phyloP scores from a whole-genome alignment of 2,888 invertebrate species.

The Pyralis farinalis region DNA sequence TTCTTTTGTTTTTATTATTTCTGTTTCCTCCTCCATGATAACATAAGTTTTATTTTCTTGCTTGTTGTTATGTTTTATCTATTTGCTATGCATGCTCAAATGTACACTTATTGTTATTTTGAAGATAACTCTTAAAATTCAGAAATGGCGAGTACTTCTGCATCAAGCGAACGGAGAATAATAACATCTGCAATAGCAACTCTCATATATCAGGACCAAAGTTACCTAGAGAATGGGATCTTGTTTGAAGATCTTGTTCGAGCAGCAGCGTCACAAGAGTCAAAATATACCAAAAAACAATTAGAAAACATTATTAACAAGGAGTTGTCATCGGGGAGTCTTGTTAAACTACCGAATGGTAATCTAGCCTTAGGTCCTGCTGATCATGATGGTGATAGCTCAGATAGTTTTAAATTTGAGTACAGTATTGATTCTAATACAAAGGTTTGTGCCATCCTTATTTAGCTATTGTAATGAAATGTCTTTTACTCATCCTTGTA shows the following conservation, averaged over 20 bases:
- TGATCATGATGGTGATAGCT: slow-evolving; percentile 79
- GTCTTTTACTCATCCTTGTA: no score
- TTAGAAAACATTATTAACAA: slow-evolving; percentile 84
- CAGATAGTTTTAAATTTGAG: slow-evolving; percentile 71
- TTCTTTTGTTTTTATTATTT: no score
- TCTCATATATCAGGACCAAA: slow-evolving; percentile 86
- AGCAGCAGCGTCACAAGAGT: slow-evolving; percentile 84
- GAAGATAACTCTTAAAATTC: slow-evolving; percentile 15
- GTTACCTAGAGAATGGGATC: slow-evolving; percentile 86
- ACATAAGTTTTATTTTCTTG: no score
- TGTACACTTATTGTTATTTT: no score
- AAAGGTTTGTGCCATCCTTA: slow-evolving; percentile 42
- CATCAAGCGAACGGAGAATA: slow-evolving; percentile 72
- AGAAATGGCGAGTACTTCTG: slow-evolving; percentile 71
- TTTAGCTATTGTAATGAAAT: not conserved
- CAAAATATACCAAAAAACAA: slow-evolving; percentile 82
- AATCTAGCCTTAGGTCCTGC: slow-evolving; percentile 85
- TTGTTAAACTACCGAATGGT: slow-evolving; percentile 85
- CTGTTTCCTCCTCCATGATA: no score
- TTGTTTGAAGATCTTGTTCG: slow-evolving; percentile 84
- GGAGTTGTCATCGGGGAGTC: slow-evolving; percentile 85
- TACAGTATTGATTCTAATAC: slow-evolving; percentile 62
- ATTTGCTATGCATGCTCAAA: no score
- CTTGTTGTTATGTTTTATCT: no score
- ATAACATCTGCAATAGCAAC: slow-evolving; percentile 86